Percentiles rank a stretch among this genome's conserved stretches.
Conservation (phyloP, 2,113 vertebrate genomes). For the Solea solea region DNA sequence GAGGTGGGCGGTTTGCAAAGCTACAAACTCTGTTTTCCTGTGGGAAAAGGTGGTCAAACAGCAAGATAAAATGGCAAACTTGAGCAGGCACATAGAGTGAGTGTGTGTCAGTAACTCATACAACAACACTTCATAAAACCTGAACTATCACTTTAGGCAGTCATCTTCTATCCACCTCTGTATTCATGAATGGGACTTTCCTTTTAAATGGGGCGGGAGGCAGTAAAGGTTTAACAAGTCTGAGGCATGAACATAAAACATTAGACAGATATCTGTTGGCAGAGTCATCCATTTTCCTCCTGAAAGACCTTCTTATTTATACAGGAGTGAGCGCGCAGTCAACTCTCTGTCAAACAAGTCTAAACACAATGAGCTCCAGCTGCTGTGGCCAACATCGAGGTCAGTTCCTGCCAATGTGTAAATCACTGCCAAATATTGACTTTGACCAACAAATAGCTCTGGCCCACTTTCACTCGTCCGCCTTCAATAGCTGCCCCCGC, state of each 20-base stretch:
- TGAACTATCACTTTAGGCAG: slow-evolving; percentile 6
- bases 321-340: slow-evolving; percentile 7
- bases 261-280: slow-evolving; percentile 36
- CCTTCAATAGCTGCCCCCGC: not conserved
- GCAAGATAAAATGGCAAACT: no score
- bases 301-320: slow-evolving; percentile 25
- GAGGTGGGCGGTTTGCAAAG: no score
- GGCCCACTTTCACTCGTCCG: slow-evolving; percentile 31
- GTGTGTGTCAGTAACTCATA: no score
- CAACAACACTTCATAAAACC: not conserved
- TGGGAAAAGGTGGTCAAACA: no score
- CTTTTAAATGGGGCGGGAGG: slow-evolving; percentile 18
- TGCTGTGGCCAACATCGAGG: slow-evolving; percentile 35
- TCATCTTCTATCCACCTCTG: slow-evolving; percentile 18
- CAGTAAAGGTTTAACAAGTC: slow-evolving; percentile 54
- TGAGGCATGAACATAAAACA: slow-evolving; percentile 18
- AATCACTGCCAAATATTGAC: slow-evolving; percentile 70
- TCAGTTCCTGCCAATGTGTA: slow-evolving; percentile 48
- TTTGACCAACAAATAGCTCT: slow-evolving; percentile 39
- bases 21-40: no score
- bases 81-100: no score
- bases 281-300: slow-evolving; percentile 29
- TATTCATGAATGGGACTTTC: slow-evolving; percentile 53
- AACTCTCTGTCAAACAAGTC: slow-evolving; percentile 1
- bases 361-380: slow-evolving; percentile 31